Evolutionary conservation across 2,797 vertebrate species (phyloP).

Genomic region (Podarcis lilfordi): DNA sequence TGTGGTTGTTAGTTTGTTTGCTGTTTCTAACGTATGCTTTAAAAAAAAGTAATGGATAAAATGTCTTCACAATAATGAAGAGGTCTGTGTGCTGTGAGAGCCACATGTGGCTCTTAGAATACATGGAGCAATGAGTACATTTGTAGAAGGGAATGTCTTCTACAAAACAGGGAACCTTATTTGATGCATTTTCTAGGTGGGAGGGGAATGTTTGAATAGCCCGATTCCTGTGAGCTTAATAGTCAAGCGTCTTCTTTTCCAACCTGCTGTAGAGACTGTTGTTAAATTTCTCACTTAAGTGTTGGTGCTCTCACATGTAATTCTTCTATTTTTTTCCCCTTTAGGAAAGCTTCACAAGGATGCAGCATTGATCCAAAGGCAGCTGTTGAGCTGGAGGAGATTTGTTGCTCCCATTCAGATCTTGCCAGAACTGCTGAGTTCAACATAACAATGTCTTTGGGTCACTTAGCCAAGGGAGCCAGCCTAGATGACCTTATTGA

Average conservation of each 20-base stretch:
- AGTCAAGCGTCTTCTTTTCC: constrained; percentile 63
- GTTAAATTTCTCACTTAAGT: constrained; percentile 34
- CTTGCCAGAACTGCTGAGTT: constrained; percentile 79
- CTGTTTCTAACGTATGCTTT: not conserved
- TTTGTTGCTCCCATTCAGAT: constrained; percentile 77
- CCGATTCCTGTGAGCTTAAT: constrained; percentile 59
- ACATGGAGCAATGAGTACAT: constrained; percentile 28
- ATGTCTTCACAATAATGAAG: not conserved
- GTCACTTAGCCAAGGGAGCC: constrained; percentile 89
- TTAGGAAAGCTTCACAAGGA: constrained; percentile 84
- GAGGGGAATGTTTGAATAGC: constrained; percentile 68
- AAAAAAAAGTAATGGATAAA: not conserved
- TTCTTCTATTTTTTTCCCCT: constrained; percentile 63
- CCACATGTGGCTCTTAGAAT: not conserved
- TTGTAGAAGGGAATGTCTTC: constrained; percentile 52
- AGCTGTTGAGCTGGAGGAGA: constrained; percentile 82
- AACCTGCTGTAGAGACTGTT: constrained; percentile 29
- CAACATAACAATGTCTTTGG: constrained; percentile 84
- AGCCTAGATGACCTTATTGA: constrained; percentile 95
- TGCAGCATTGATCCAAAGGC: constrained; percentile 82
- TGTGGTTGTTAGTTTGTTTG: not conserved
- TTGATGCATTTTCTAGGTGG: constrained; percentile 65
- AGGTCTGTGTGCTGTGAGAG: constrained; percentile 12
- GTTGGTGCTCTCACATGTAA: constrained; percentile 41
- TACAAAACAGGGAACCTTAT: constrained; percentile 46